Evolutionary conservation across 64 coral and sea anemone genomes (phyloP).

Genomic region (Actinia tenebrosa): DNA sequence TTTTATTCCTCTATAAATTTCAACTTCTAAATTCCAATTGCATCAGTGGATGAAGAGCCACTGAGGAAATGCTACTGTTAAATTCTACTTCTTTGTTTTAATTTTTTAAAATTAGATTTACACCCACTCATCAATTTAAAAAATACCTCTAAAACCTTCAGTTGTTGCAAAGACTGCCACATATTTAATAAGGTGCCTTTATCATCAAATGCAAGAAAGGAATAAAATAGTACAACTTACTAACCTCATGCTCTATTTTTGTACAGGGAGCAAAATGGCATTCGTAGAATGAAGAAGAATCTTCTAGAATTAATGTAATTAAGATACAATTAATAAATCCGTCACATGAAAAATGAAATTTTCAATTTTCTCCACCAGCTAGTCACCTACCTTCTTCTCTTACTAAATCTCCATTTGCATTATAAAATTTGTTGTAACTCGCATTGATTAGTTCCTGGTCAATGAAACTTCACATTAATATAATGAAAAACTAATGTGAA

Average conservation of each 20-base stretch:
- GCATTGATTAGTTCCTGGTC: constrained; percentile 74
- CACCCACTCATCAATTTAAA: too few species aligned
- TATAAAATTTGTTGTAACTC: constrained; percentile 82
- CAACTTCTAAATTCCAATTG: too few species aligned
- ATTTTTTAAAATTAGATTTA: too few species aligned
- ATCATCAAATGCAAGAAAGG: not conserved
- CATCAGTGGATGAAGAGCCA: too few species aligned
- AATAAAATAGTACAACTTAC: not conserved
- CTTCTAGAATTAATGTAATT: constrained; percentile 37
- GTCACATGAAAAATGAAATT: not conserved
- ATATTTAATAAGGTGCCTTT: too few species aligned
- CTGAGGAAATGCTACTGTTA: too few species aligned
- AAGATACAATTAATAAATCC: not conserved
- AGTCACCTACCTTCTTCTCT: constrained; percentile 68
- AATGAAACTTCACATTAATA: not conserved
- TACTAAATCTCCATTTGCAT: constrained; percentile 88
- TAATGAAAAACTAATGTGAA: too few species aligned
- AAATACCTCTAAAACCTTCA: too few species aligned
- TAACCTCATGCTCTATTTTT: constrained; percentile 86
- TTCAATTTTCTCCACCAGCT: not conserved
- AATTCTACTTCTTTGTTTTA: too few species aligned
- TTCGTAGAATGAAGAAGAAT: constrained; percentile 86
- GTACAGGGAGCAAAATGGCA: constrained; percentile 86
- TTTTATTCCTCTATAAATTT: too few species aligned
- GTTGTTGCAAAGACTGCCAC: too few species aligned